These are phyloP conservation scores for Lasioglossum figueresi DNA, from an alignment of 2,888 invertebrate genomes.

Conservation along the genomic window DNA sequence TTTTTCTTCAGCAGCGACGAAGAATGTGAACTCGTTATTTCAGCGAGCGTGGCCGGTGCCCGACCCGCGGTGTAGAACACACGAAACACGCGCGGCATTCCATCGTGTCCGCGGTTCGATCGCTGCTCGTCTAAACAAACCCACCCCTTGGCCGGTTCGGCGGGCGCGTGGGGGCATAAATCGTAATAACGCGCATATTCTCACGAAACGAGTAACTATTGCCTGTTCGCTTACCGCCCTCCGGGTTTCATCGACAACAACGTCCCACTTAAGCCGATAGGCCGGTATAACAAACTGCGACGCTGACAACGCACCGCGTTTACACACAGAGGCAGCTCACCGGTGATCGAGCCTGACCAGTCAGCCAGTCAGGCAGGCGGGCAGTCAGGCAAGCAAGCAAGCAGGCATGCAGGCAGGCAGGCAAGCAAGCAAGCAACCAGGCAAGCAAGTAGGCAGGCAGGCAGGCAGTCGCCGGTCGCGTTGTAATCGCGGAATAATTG, in stretches of 20 bases:
- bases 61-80: not conserved
- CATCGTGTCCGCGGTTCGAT: conserved; percentile 13
- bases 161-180: not conserved
- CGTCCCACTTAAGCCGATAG: conserved; percentile 62
- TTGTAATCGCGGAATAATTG: conserved; percentile 83
- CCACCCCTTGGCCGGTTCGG: not conserved
- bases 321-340: conserved; percentile 5
- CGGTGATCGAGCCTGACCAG: conserved; percentile 22
- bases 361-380: conserved; percentile 45
- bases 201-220: conserved; percentile 44
- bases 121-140: conserved; percentile 14
- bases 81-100: conserved; percentile 36
- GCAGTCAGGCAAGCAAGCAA: conserved; percentile 43
- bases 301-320: conserved; percentile 50
- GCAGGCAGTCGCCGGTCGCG: conserved; percentile 65
- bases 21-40: conserved; percentile 59
- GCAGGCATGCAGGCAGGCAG: conserved; percentile 42
- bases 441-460: conserved; percentile 33
- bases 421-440: conserved; percentile 29
- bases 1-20: conserved; percentile 42
- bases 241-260: conserved; percentile 32
- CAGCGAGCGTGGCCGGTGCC: conserved; percentile 13
- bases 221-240: conserved; percentile 16
- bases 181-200: conserved; percentile 49
- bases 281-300: conserved; percentile 63